Conservation (phyloP, 1,140 invertebrate species). For the Macrobrachium nipponense region DNA sequence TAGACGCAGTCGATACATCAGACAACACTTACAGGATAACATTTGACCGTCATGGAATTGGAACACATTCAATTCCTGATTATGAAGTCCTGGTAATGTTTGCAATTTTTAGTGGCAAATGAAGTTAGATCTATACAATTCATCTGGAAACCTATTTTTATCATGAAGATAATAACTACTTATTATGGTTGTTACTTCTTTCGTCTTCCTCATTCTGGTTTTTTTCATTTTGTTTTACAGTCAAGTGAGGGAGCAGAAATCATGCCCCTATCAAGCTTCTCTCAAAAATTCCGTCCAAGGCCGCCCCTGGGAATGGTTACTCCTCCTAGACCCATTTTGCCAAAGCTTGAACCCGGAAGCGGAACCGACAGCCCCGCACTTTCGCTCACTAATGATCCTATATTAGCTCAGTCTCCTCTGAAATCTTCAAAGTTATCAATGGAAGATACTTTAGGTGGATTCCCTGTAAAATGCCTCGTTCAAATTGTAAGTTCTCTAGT, state of each 20-base stretch:
- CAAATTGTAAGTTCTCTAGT: slow-evolving; percentile 77
- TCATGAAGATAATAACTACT: not conserved
- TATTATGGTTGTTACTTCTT: not conserved
- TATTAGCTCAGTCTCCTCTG: slow-evolving; percentile 69
- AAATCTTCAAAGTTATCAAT: slow-evolving; percentile 67
- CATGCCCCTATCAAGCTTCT: slow-evolving; percentile 87
- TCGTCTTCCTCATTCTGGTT: not conserved
- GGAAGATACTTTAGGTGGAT: slow-evolving; percentile 79
- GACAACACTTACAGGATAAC: slow-evolving; percentile 98
- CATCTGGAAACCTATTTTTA: not conserved
- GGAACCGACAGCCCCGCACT: slow-evolving; percentile 58
- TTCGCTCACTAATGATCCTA: slow-evolving; percentile 68
- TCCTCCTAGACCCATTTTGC: slow-evolving; percentile 72
- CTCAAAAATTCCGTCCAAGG: slow-evolving; percentile 83
- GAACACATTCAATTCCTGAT: slow-evolving; percentile 96
- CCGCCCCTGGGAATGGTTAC: slow-evolving; percentile 73
- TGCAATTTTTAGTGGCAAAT: not conserved
- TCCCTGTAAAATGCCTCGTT: slow-evolving; percentile 86
- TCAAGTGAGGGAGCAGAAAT: slow-evolving; percentile 93
- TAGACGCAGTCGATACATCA: slow-evolving; percentile 97
- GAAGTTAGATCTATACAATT: not conserved
- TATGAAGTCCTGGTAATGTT: slow-evolving; percentile 88
- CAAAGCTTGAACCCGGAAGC: slow-evolving; percentile 47
- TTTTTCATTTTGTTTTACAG: slow-evolving; percentile 66
- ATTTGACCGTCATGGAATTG: slow-evolving; percentile 92